phyloP scores from a whole-genome alignment of 2,888 invertebrate genomes.

The Rapana venosa region DNA sequence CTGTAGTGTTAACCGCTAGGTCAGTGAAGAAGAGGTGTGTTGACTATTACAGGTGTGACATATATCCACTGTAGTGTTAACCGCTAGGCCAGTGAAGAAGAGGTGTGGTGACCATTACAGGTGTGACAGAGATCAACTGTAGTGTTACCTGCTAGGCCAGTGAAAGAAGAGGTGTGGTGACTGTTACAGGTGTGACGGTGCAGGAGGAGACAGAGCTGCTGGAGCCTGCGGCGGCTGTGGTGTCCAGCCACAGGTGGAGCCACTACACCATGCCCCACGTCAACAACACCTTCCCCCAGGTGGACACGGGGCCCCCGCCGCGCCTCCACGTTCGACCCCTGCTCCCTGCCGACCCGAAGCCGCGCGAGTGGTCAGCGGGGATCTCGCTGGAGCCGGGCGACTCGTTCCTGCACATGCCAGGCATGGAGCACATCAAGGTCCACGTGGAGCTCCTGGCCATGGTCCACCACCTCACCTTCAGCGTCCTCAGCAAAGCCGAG shows the following conservation, averaged over 20 bases:
- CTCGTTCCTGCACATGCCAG: constrained; percentile 77
- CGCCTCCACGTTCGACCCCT: constrained; percentile 51
- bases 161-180: neutral
- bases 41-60: too few species aligned
- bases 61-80: too few species aligned
- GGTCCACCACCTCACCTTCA: constrained; percentile 77
- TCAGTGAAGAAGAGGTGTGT: too few species aligned
- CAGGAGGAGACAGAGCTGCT: constrained; percentile 75
- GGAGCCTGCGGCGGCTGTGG: constrained; percentile 63
- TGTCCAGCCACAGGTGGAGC: constrained; percentile 81
- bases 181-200: constrained; percentile 54
- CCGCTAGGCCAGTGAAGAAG: too few species aligned
- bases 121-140: too few species aligned
- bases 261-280: constrained; percentile 87
- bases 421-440: constrained; percentile 78
- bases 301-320: constrained; percentile 63
- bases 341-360: neutral
- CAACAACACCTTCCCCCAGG: constrained; percentile 84
- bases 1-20: too few species aligned
- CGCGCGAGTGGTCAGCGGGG: constrained; percentile 71
- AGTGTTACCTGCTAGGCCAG: too few species aligned
- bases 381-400: constrained; percentile 72
- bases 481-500: constrained; percentile 84
- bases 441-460: constrained; percentile 76
- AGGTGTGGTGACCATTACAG: too few species aligned